Percentiles rank a stretch among this genome's conserved stretches.
These are phyloP conservation scores for Listronotus bonariensis DNA, from an alignment of 1,140 invertebrate genomes.

Conservation along the genomic window DNA sequence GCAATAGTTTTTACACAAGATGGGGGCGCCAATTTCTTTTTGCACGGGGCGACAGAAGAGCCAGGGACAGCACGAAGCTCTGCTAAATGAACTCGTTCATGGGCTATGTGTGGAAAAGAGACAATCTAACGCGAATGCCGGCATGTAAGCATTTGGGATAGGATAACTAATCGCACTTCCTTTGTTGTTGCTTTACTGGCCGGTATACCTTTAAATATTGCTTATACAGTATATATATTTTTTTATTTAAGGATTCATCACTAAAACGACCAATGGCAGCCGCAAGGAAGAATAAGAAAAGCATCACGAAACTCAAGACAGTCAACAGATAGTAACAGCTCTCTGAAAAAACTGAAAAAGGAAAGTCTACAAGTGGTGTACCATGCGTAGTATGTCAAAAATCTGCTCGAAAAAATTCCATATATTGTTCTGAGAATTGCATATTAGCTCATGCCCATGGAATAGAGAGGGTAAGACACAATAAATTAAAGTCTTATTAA, in stretches of 20 bases:
- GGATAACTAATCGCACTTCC: too few species aligned
- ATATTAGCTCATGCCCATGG: slow-evolving; percentile 83
- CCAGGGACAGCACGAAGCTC: too few species aligned
- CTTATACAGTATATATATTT: too few species aligned
- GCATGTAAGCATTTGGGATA: too few species aligned
- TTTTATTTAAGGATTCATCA: slow-evolving; percentile 45
- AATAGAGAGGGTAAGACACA: slow-evolving; percentile 60
- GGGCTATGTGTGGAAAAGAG: too few species aligned
- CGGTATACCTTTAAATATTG: too few species aligned
- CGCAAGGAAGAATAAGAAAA: slow-evolving; percentile 51
- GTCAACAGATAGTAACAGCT: slow-evolving; percentile 47
- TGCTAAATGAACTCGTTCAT: too few species aligned
- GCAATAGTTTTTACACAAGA: too few species aligned
- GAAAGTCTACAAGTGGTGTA: slow-evolving; percentile 16
- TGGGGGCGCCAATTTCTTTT: too few species aligned
- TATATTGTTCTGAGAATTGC: slow-evolving; percentile 89
- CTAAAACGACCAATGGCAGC: slow-evolving; percentile 51
- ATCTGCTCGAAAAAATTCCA: slow-evolving; percentile 67
- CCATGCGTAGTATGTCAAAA: slow-evolving; percentile 77
- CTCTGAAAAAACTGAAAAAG: slow-evolving; percentile 31
- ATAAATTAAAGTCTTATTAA: background rate
- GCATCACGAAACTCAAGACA: slow-evolving; percentile 48
- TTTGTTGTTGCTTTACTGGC: too few species aligned
- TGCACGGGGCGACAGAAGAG: too few species aligned
- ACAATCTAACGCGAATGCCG: too few species aligned